phyloP scores from a whole-genome alignment of 1,140 invertebrate genomes.

The Ceratoteleas bidentatus region DNA sequence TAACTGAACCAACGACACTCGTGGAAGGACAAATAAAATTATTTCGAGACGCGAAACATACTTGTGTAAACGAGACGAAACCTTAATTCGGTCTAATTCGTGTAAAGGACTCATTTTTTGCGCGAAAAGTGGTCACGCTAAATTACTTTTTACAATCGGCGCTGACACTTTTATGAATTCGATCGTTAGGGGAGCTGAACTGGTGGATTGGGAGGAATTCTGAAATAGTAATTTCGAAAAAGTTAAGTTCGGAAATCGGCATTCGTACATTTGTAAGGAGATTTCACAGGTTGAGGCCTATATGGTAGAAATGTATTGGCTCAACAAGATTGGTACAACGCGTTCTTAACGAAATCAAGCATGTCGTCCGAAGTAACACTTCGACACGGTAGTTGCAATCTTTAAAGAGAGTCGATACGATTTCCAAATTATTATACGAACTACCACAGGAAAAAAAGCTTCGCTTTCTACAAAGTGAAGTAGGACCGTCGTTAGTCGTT shows the following conservation, averaged over 20 bases:
- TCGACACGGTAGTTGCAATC: slow-evolving; percentile 67
- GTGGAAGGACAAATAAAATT: not conserved
- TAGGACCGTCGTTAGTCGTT: slow-evolving; percentile 56
- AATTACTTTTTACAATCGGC: too few relatives aligned
- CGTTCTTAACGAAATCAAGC: slow-evolving; percentile 64
- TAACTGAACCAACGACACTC: slow-evolving; percentile 42
- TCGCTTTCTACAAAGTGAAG: slow-evolving; percentile 66
- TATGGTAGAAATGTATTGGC: slow-evolving; percentile 56
- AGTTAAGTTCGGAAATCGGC: not conserved
- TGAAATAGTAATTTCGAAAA: too few relatives aligned
- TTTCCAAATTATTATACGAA: slow-evolving; percentile 67
- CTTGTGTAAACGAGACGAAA: too few relatives aligned
- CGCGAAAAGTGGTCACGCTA: too few relatives aligned
- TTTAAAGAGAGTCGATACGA: slow-evolving; percentile 62
- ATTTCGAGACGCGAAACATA: too few relatives aligned
- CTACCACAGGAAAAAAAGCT: slow-evolving; percentile 58
- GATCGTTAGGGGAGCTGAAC: too few relatives aligned
- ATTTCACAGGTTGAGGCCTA: slow-evolving; percentile 50
- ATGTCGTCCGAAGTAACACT: slow-evolving; percentile 61
- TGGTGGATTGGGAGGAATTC: too few relatives aligned
- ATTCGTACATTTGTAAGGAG: slow-evolving; percentile 30
- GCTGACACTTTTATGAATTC: too few relatives aligned
- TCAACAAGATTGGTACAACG: slow-evolving; percentile 60
- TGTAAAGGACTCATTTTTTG: too few relatives aligned
- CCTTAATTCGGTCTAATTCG: too few relatives aligned